phyloP scores from a whole-genome alignment of 1,140 invertebrate genomes.

The Sminthurides bifidus region DNA sequence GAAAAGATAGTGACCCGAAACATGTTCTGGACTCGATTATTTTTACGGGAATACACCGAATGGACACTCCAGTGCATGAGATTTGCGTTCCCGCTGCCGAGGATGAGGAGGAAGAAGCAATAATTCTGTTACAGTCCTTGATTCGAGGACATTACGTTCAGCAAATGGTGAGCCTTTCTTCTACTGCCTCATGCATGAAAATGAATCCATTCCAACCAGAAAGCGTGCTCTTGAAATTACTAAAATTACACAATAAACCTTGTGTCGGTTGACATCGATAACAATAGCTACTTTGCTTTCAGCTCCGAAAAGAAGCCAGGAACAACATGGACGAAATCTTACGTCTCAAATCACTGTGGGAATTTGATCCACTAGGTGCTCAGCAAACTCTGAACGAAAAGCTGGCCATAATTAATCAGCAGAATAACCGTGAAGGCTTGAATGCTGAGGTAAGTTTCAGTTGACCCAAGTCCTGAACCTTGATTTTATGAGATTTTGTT shows the following conservation, averaged over 20 bases:
- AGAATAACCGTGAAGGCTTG: not conserved
- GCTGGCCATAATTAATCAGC: not conserved
- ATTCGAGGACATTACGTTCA: slow-evolving; percentile 55
- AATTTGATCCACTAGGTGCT: slow-evolving; percentile 19
- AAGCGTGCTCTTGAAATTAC: no score
- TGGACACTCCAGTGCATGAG: slow-evolving; percentile 44
- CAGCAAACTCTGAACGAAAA: slow-evolving; percentile 7
- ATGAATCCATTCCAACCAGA: no score
- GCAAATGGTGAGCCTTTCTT: slow-evolving; percentile 44
- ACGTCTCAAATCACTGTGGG: slow-evolving; percentile 22
- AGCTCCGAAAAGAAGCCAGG: slow-evolving; percentile 24
- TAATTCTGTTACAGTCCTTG: slow-evolving; percentile 50
- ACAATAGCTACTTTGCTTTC: not conserved
- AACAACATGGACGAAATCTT: slow-evolving; percentile 15
- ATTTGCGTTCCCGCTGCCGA: slow-evolving; percentile 41
- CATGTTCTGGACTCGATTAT: slow-evolving; percentile 8
- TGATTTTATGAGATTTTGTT: no score
- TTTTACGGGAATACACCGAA: slow-evolving; percentile 31
- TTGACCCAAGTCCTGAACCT: no score
- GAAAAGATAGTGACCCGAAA: no score
- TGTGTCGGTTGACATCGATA: no score
- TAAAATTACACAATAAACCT: no score
- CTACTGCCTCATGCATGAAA: no score
- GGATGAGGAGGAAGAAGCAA: slow-evolving; percentile 42
- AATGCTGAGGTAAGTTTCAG: slow-evolving; percentile 1